Conservation (phyloP, 1,140 invertebrate species). For the Heliconius nattereri region DNA sequence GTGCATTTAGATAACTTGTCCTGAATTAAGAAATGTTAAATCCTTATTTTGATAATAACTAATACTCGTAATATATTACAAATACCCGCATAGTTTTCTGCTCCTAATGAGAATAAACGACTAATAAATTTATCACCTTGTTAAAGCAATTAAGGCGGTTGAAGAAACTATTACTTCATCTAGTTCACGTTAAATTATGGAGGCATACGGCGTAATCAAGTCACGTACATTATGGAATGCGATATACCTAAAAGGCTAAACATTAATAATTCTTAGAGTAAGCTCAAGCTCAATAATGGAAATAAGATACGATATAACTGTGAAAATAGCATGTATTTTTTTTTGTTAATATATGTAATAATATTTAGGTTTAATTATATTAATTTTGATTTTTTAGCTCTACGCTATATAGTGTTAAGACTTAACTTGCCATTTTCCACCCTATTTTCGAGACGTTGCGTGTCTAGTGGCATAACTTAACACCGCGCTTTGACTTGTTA, state of each 20-base stretch:
- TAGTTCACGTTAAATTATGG: background rate
- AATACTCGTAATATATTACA: background rate
- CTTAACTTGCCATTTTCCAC: no score
- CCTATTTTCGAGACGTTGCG: no score
- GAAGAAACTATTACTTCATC: background rate
- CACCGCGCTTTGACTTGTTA: no score
- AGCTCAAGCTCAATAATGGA: background rate
- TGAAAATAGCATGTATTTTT: background rate
- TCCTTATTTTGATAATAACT: background rate
- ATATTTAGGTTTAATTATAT: background rate
- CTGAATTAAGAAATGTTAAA: no score
- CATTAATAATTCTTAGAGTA: constrained; percentile 6
- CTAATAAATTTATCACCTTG: constrained; percentile 1
- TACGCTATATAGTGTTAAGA: no score
- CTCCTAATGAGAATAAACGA: background rate
- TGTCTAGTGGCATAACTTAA: no score
- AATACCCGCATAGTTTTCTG: background rate
- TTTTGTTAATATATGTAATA: background rate
- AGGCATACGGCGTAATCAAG: constrained; percentile 6
- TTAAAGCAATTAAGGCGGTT: background rate
- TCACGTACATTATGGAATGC: constrained; percentile 23
- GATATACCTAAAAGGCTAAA: constrained; percentile 8
- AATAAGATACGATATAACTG: background rate
- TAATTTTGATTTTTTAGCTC: background rate
- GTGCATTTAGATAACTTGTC: no score